Base-by-base conservation (phyloP, 2,888 invertebrate genomes). In the Ochlodes sylvanus region DNA sequence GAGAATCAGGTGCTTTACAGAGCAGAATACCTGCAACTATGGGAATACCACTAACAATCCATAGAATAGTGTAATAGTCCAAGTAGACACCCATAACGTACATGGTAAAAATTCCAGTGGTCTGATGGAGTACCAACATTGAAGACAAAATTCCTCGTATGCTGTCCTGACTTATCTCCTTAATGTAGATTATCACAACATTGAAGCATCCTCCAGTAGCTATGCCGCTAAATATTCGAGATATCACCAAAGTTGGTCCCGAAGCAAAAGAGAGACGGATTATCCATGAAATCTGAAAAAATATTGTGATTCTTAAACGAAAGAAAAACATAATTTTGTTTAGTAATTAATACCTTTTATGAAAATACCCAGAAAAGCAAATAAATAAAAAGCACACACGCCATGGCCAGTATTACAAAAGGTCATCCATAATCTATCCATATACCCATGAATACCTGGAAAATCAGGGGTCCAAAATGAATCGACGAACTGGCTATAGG, bases 1-100 rank as follows among this genome's bases (percentile, higher is more conserved):
- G 91, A 1, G 90, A 87, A 70, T 90, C 89, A 2, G 90, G 90
- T 66, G 86, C 85, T 69, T 79, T 83, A 14, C 84, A 44, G 78
- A 90, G 82, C n/a, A 85, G 56, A 2, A 86, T 42, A 1, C 82
- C 71, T 17, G 82, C 82, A 0, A 83, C 15, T 1, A 87, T 63
- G 0, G 87, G 84, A 3, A 89, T 67, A 15, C 77, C 75, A 0
- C 86, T 19, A 0, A 81, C 79, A 0, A 82, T 77, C 81, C 85
- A 88, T 7, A 88, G 56, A 2, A 88, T 78, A 0, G 79, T 79
- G 44, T 79, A 71, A 63, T 89, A 90, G 15, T 83, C 75, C 50
- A 88, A 65, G 68, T 85, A 86, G 0, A 81, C 79, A 38, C 90
- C 89, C 75, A 89, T 78, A 0, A 85, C 77, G 55, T 85, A 90